A percentile compares a stretch with the other conserved stretches of the same genome.
Evolutionary conservation across 2,113 vertebrate genomes (phyloP).

Genomic region (Bubo scandiacus): DNA sequence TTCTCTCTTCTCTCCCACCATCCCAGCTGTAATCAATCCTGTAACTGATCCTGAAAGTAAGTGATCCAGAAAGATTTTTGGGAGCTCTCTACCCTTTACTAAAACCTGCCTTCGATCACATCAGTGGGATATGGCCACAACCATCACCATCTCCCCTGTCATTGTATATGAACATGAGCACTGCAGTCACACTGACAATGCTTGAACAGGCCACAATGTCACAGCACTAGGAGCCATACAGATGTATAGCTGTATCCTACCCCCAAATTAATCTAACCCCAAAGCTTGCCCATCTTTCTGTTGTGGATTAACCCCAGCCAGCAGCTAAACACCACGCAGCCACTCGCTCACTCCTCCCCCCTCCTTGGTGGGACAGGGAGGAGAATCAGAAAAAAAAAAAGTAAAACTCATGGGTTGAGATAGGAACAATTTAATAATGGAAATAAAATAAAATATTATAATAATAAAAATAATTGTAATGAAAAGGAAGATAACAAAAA

Average conservation of each 20-base stretch:
- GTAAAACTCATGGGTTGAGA: too few relatives aligned
- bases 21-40: not conserved
- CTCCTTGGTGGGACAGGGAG: too few relatives aligned
- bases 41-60: not conserved
- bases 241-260: not conserved
- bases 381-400: too few relatives aligned
- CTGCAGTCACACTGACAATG: not conserved
- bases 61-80: not conserved
- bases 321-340: too few relatives aligned
- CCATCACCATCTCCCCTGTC: not conserved
- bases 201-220: accelerated
- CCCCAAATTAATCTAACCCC: not conserved
- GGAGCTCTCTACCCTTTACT: not conserved
- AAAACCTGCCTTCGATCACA: not conserved
- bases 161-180: not conserved
- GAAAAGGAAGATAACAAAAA: too few relatives aligned
- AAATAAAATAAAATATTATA: too few relatives aligned
- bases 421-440: too few relatives aligned
- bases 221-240: not conserved
- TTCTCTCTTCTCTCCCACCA: not conserved
- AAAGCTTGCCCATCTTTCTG: not conserved
- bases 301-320: too few relatives aligned
- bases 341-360: too few relatives aligned
- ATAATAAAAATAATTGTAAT: too few relatives aligned
- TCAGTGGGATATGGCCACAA: not conserved